Evolutionary conservation across 2,113 vertebrate species (phyloP).

Genomic region (Otolemur garnettii): DNA sequence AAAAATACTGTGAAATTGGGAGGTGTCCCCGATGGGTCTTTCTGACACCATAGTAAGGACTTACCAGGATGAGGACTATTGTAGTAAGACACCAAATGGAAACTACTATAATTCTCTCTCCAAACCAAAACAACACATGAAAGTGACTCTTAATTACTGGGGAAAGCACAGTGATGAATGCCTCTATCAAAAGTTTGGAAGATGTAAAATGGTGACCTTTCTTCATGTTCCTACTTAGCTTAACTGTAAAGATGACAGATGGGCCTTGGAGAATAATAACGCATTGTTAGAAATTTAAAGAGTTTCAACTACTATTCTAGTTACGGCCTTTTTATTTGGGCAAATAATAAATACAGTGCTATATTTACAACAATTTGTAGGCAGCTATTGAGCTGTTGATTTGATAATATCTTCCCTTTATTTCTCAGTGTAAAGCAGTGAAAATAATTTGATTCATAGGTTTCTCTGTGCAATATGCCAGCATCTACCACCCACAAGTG

Average conservation of each 20-base stretch:
- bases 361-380: neutral
- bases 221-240: neutral
- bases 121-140: constrained; percentile 10
- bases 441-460: neutral
- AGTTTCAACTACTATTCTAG: neutral
- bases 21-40: neutral
- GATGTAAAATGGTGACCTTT: neutral
- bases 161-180: neutral
- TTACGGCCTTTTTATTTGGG: neutral
- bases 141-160: constrained; percentile 1
- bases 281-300: neutral
- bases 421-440: neutral
- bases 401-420: neutral
- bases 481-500: no score
- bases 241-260: neutral
- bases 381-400: neutral
- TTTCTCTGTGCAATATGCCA: neutral
- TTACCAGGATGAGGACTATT: neutral
- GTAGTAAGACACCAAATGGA: neutral
- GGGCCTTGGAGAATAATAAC: neutral
- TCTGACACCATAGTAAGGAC: neutral
- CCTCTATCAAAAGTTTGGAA: neutral
- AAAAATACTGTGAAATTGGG: neutral
- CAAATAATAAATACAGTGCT: neutral
- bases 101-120: neutral